Evolutionary conservation across 2,888 invertebrate genomes (phyloP).

Genomic region (Hoplodrina ambigua): DNA sequence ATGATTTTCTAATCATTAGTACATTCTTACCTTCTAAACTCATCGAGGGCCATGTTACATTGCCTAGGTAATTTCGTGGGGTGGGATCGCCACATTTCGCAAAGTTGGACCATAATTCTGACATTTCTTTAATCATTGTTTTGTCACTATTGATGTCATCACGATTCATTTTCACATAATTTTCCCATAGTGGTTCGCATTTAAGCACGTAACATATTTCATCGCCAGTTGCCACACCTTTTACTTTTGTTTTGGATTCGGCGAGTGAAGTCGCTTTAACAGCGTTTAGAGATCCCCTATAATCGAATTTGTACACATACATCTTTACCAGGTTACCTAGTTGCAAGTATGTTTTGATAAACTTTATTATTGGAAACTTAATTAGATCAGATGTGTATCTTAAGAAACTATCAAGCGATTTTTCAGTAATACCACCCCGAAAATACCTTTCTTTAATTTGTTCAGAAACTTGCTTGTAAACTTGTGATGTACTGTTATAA

Average conservation of each 20-base stretch:
- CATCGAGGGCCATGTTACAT: conserved; percentile 78
- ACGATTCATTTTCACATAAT: conserved; percentile 74
- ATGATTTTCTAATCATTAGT: conserved; percentile 73
- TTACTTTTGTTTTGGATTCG: conserved; percentile 70
- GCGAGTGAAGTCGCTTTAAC: conserved; percentile 78
- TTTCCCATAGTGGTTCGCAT: conserved; percentile 83
- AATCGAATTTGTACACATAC: conserved; percentile 87
- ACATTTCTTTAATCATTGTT: conserved; percentile 79
- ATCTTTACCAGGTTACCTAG: conserved; percentile 64
- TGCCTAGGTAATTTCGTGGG: conserved; percentile 63
- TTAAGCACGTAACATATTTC: conserved; percentile 87
- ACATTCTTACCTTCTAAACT: conserved; percentile 72
- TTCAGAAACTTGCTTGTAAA: conserved; percentile 73
- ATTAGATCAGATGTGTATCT: conserved; percentile 84
- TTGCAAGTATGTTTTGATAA: conserved; percentile 74
- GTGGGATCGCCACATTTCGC: conserved; percentile 84
- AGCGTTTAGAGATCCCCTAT: conserved; percentile 81
- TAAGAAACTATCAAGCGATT: conserved; percentile 76
- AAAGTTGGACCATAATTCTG: conserved; percentile 87
- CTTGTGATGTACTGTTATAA: conserved; percentile 73
- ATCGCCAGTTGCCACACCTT: conserved; percentile 86
- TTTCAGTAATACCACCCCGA: conserved; percentile 72
- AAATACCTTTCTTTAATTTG: conserved; percentile 82
- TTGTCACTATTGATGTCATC: conserved; percentile 74
- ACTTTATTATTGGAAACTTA: conserved; percentile 84